Conservation (phyloP, 2,888 invertebrate species). For the Polydrusus cervinus region DNA sequence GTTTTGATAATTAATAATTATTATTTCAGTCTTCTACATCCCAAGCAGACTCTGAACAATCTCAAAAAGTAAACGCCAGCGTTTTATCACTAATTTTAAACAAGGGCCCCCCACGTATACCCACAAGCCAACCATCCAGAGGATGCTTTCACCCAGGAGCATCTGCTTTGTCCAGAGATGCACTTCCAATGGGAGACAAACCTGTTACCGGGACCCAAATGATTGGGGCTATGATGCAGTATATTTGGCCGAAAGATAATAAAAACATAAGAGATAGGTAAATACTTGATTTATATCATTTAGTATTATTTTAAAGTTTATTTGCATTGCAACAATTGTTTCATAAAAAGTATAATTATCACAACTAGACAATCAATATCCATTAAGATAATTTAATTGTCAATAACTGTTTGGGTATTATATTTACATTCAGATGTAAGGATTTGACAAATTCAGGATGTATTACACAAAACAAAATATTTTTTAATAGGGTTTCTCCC, state of each 20-base stretch:
- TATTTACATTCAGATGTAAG: too few relatives aligned
- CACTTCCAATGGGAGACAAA: constrained; percentile 73
- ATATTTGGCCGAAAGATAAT: constrained; percentile 97
- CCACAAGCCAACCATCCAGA: constrained; percentile 74
- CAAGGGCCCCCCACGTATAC: constrained; percentile 62
- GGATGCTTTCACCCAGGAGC: constrained; percentile 95
- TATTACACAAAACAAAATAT: too few relatives aligned
- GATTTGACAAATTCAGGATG: too few relatives aligned
- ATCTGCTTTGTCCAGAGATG: constrained; percentile 74
- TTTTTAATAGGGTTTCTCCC: too few relatives aligned
- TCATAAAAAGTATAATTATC: too few relatives aligned
- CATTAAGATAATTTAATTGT: too few relatives aligned
- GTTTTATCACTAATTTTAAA: constrained; percentile 64
- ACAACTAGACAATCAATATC: too few relatives aligned
- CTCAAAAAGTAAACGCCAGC: constrained; percentile 55
- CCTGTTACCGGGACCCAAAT: constrained; percentile 84
- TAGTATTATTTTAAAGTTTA: neutral
- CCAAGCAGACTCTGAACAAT: constrained; percentile 56
- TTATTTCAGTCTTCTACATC: constrained; percentile 58
- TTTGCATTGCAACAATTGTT: neutral
- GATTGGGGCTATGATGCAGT: constrained; percentile 89
- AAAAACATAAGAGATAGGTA: constrained; percentile 76
- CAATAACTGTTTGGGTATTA: too few relatives aligned
- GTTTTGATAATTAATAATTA: neutral
- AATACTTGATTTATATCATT: constrained; percentile 21